Evolutionary conservation across 2,888 invertebrate genomes (phyloP).

Genomic region (Caenorhabditis sinica): DNA sequence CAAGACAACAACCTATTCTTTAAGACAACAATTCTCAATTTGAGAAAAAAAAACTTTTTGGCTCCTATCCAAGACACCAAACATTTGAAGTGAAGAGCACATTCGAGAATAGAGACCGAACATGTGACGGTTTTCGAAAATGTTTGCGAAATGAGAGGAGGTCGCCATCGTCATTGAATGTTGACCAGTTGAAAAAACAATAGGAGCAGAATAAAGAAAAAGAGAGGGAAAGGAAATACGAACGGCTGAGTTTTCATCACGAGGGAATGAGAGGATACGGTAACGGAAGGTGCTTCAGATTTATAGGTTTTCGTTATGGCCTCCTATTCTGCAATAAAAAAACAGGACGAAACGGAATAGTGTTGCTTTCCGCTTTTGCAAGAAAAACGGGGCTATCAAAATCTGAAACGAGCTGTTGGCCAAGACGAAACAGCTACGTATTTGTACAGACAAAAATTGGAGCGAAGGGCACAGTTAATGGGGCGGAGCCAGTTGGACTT

Average conservation of each 20-base stretch:
- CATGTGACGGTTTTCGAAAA: conserved; percentile 60
- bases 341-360: not conserved
- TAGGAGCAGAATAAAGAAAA: not conserved
- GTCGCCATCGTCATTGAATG: conserved; percentile 17
- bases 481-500: conserved; percentile 56
- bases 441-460: conserved; percentile 59
- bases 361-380: not conserved
- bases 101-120: conserved; percentile 44
- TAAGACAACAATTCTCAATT: not conserved
- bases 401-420: conserved; percentile 1
- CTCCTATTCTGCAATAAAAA: conserved; percentile 1
- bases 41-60: conserved; percentile 34
- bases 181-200: conserved; percentile 42
- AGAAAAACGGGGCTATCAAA: not conserved
- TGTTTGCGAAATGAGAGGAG: conserved; percentile 52
- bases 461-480: conserved; percentile 43
- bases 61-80: conserved; percentile 46
- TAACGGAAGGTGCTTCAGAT: not conserved
- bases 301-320: not conserved
- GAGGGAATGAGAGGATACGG: not conserved
- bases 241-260: not conserved
- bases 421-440: conserved; percentile 29
- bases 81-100: conserved; percentile 38
- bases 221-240: not conserved
- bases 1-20: conserved; percentile 21